Evolutionary conservation across 2,113 vertebrate genomes (phyloP).

Genomic region (Grammomys surdaster): DNA sequence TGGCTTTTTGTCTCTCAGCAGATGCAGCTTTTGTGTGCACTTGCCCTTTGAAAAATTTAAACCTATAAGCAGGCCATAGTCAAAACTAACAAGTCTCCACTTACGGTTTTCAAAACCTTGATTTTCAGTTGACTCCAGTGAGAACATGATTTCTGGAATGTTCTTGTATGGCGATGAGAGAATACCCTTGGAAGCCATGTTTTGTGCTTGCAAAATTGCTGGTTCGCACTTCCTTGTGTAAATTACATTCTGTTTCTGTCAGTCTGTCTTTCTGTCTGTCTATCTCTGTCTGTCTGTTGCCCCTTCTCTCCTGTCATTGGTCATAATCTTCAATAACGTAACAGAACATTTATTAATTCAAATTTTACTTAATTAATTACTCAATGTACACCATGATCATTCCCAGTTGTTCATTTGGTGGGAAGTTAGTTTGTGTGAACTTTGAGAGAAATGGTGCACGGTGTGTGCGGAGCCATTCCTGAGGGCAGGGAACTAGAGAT

Average conservation of each 20-base stretch:
- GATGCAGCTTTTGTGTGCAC: background rate
- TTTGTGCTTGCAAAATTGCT: conserved; percentile 48
- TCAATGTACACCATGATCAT: background rate
- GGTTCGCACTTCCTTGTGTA: background rate
- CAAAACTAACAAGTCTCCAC: background rate
- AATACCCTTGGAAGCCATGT: conserved; percentile 55
- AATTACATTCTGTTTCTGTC: background rate
- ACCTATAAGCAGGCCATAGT: background rate
- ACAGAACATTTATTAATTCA: conserved; percentile 35
- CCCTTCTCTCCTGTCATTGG: background rate
- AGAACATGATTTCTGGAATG: conserved; percentile 52
- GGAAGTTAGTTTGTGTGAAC: conserved; percentile 55
- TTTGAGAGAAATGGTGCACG: background rate
- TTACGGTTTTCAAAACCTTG: background rate
- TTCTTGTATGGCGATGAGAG: conserved; percentile 33
- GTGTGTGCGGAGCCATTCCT: background rate
- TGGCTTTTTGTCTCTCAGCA: background rate
- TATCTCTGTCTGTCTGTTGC: background rate
- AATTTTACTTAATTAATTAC: background rate
- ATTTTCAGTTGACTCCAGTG: background rate
- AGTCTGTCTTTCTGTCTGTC: background rate
- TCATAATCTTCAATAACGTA: background rate
- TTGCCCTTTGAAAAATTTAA: background rate
- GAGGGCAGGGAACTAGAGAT: background rate
- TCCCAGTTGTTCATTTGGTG: background rate